Evolutionary conservation across 2,113 vertebrate genomes (phyloP).

Genomic region (Uria aalge): DNA sequence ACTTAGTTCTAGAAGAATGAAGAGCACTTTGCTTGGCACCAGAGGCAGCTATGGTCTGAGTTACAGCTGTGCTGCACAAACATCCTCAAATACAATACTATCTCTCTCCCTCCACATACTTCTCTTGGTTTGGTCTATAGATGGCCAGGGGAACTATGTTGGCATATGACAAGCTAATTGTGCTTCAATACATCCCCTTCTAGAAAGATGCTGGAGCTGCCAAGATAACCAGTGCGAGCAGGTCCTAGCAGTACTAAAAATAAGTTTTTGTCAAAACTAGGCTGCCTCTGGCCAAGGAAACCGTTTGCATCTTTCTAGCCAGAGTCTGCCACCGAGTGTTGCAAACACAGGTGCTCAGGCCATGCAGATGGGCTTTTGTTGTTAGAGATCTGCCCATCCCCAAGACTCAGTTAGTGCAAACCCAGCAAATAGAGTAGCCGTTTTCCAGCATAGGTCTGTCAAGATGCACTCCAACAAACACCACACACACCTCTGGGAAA

Average conservation of each 20-base stretch:
- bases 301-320: not conserved
- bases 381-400: not conserved
- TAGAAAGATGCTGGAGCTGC: slow-evolving; percentile 18
- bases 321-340: not conserved
- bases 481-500: not conserved
- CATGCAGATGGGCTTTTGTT: not conserved
- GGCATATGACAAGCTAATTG: slow-evolving; percentile 44
- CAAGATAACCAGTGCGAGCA: not conserved
- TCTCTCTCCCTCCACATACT: not conserved
- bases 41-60: slow-evolving; percentile 64
- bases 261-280: not conserved
- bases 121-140: slow-evolving; percentile 21
- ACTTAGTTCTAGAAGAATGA: slow-evolving; percentile 59
- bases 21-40: slow-evolving; percentile 70
- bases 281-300: slow-evolving; percentile 24
- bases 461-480: not conserved
- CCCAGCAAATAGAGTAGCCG: not conserved
- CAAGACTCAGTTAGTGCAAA: slow-evolving; percentile 24
- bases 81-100: slow-evolving; percentile 22
- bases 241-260: slow-evolving; percentile 5
- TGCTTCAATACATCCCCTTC: slow-evolving; percentile 21
- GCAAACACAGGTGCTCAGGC: slow-evolving; percentile 15
- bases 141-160: slow-evolving; percentile 25
- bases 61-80: slow-evolving; percentile 48
- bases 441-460: not conserved